phyloP scores from a whole-genome alignment of 2,797 vertebrate species.

The Labroides dimidiatus region DNA sequence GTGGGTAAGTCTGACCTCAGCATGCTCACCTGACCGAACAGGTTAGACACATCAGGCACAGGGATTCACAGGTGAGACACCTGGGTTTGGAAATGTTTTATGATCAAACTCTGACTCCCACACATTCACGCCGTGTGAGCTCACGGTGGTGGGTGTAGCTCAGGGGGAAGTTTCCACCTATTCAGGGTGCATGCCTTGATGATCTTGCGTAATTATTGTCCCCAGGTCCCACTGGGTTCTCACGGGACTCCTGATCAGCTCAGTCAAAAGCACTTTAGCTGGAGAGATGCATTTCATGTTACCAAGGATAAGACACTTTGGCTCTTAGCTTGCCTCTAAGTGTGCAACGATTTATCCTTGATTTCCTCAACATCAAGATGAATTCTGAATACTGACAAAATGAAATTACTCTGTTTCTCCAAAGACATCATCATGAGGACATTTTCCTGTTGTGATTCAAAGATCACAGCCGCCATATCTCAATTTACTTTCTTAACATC shows the following conservation, averaged over 20 bases:
- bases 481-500: no score
- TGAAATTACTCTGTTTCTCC: no score
- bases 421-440: no score
- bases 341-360: no score
- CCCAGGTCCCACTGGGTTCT: slow-evolving; percentile 54
- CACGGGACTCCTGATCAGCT: slow-evolving; percentile 54
- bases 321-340: slow-evolving; percentile 8
- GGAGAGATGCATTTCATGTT: slow-evolving; percentile 21
- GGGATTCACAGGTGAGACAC: not conserved
- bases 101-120: slow-evolving; percentile 1
- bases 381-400: not conserved
- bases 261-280: slow-evolving; percentile 26
- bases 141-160: slow-evolving; percentile 21
- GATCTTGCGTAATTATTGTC: slow-evolving; percentile 69
- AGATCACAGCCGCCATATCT: no score
- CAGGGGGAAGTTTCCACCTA: slow-evolving; percentile 42
- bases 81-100: slow-evolving; percentile 6
- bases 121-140: slow-evolving; percentile 9
- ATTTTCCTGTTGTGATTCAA: no score
- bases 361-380: not conserved
- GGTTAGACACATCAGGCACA: slow-evolving; percentile 20
- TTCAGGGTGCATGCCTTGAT: slow-evolving; percentile 40
- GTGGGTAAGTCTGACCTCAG: slow-evolving; percentile 11
- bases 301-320: slow-evolving; percentile 25
- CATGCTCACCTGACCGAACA: slow-evolving; percentile 45